Evolutionary conservation across 2,797 vertebrate genomes (phyloP), one percentile per base, ranked within the genome.

Genomic region (Ctenosaura bakeri): DNA sequence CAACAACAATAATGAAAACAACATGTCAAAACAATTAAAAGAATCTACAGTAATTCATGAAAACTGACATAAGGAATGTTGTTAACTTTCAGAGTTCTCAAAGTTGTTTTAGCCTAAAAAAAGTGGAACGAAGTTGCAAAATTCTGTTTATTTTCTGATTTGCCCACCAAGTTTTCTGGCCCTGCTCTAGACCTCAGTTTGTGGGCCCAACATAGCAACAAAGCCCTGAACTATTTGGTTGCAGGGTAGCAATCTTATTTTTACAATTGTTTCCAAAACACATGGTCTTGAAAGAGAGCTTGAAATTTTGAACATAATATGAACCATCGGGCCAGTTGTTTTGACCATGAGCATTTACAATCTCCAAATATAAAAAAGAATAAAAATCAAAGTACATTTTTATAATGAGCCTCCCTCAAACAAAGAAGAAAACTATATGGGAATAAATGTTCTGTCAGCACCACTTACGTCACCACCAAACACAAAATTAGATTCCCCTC

Each of bases 261-360:
- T 80, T 88, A 69, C 62, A 88, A 26, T 69, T 69, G 86, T 69
- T 80, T 88, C 77, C 76, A 69, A 80, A 80, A 69, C 77, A 88
- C 46, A 66, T n/a, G 59, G 42, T 69, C 18, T 1, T 79, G 76
- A 88, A 80, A 54, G 62, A 88, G 86, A 88, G 42, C 46, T 88
- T 80, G 86, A 88, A 54, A 80, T 88, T 52, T 69, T 56, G 46
- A 80, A 35, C 10, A n/a, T 80, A 54, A 80, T 88, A 69, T 88
- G 32, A 80, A 88, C 77, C 86, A 88, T 69, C 42, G 46, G 76
- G 69, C 80, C 77, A 52, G 38, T 26, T 69, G 77, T 80, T 79
- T 79, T 80, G 77, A 22, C 62, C 77, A 69, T 82, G 42, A 42
- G 46, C 16, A 18, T 46, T 88, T 73, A 88, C 35, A 82, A 26